Conservation (phyloP, 2,888 invertebrate species). For the Galerucella nymphaeae region DNA sequence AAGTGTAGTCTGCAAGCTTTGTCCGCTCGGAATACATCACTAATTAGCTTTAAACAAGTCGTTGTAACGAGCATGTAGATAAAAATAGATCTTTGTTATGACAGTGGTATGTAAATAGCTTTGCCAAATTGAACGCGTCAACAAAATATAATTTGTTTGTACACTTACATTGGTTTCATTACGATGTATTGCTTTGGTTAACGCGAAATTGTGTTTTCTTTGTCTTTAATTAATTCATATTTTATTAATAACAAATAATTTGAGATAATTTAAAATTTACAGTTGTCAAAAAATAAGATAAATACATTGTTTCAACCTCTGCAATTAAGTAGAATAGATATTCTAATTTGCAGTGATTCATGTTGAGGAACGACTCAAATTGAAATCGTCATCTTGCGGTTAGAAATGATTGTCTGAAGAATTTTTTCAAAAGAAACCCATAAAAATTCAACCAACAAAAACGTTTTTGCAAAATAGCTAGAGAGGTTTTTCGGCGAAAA, state of each 20-base stretch:
- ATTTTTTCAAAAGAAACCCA: slow-evolving; percentile 13
- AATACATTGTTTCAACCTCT: too few relatives aligned
- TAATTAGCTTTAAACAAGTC: slow-evolving; percentile 46
- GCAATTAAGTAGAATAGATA: too few relatives aligned
- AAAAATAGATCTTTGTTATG: slow-evolving; percentile 45
- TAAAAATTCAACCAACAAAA: slow-evolving; percentile 15
- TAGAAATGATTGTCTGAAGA: slow-evolving; percentile 1
- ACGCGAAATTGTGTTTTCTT: neutral
- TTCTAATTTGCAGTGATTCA: neutral
- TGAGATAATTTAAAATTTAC: too few relatives aligned
- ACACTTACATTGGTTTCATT: slow-evolving; percentile 12
- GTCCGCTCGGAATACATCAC: slow-evolving; percentile 20
- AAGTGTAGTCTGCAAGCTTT: slow-evolving; percentile 24
- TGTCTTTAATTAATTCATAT: neutral
- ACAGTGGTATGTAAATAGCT: slow-evolving; percentile 42
- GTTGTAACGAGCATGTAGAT: slow-evolving; percentile 43
- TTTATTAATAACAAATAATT: too few relatives aligned
- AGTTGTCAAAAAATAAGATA: too few relatives aligned
- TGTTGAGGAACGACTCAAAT: neutral
- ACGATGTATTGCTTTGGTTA: neutral
- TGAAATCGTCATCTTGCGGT: neutral
- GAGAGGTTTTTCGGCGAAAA: slow-evolving; percentile 26
- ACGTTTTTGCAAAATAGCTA: slow-evolving; percentile 7
- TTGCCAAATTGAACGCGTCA: slow-evolving; percentile 41
- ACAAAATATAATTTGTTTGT: slow-evolving; percentile 37